A percentile compares a stretch with the other conserved stretches of the same genome.
Conservation (phyloP, 2,797 vertebrate genomes). For the Loriculus beryllinus region DNA sequence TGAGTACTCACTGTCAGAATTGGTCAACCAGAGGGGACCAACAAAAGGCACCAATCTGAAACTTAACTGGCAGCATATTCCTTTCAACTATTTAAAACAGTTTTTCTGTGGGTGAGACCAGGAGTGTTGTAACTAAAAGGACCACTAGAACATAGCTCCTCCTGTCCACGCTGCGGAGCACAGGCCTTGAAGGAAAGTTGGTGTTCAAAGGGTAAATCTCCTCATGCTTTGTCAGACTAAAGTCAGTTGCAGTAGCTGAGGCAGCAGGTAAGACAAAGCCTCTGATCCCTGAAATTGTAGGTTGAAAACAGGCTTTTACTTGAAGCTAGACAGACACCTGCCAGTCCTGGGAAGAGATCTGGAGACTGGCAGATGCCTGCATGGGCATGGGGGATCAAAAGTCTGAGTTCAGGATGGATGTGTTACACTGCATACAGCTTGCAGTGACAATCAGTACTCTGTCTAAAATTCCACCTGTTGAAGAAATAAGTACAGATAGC, state of each 20-base stretch:
- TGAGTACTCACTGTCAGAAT: neutral
- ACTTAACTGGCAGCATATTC: neutral
- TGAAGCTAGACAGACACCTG: neutral
- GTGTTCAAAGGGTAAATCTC: neutral
- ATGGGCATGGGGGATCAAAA: neutral
- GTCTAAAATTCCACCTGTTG: neutral
- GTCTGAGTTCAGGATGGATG: neutral
- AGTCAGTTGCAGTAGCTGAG: neutral
- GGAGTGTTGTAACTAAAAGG: neutral
- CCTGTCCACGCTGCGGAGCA: neutral
- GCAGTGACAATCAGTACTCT: neutral
- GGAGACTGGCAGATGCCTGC: neutral
- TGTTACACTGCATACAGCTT: neutral
- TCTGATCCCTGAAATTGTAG: neutral
- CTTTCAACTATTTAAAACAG: neutral
- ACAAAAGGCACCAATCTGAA: neutral
- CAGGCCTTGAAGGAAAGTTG: neutral
- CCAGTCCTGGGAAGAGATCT: neutral
- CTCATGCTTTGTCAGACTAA: neutral
- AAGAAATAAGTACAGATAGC: neutral
- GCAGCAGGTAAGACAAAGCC: neutral
- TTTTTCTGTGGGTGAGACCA: neutral
- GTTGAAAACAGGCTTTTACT: neutral
- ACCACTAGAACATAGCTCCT: neutral
- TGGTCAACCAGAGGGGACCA: neutral